Conservation (phyloP, 2,888 invertebrate genomes). For the Blastobasis adustella region DNA sequence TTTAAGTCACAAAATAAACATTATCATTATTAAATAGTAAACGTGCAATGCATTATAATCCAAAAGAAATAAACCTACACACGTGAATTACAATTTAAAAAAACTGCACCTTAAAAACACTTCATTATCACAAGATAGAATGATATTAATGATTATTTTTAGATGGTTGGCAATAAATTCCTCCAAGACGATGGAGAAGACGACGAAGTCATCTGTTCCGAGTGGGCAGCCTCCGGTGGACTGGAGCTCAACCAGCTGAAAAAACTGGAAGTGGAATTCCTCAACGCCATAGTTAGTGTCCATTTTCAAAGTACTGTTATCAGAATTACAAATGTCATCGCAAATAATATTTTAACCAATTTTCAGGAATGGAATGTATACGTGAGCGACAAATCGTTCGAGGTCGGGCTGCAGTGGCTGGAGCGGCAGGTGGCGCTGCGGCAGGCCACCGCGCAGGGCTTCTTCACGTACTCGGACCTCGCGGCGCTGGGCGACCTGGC, state of each 20-base stretch:
- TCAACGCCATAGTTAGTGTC: slow-evolving; percentile 88
- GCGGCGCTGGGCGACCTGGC: slow-evolving; percentile 51
- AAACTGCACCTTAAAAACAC: no score
- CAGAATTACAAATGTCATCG: background rate
- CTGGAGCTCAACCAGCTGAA: slow-evolving; percentile 85
- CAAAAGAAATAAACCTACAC: no score
- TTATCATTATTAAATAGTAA: no score
- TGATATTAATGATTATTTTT: no score
- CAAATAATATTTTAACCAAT: slow-evolving; percentile 7
- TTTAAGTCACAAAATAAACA: no score
- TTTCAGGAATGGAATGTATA: slow-evolving; percentile 90
- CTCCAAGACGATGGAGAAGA: slow-evolving; percentile 94
- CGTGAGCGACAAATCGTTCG: slow-evolving; percentile 84
- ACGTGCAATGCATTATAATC: no score
- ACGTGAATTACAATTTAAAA: no score
- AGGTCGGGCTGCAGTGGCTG: slow-evolving; percentile 79
- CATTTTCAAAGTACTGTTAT: background rate
- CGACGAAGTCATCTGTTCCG: slow-evolving; percentile 91
- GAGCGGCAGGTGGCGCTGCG: slow-evolving; percentile 83
- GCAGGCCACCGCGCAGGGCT: slow-evolving; percentile 83
- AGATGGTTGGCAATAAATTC: slow-evolving; percentile 98
- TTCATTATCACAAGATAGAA: no score
- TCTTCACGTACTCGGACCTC: slow-evolving; percentile 89
- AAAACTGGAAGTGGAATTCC: slow-evolving; percentile 89
- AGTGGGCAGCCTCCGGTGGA: slow-evolving; percentile 93